Base-by-base conservation (phyloP, 2,888 invertebrate species). In the Tillus elongatus region DNA sequence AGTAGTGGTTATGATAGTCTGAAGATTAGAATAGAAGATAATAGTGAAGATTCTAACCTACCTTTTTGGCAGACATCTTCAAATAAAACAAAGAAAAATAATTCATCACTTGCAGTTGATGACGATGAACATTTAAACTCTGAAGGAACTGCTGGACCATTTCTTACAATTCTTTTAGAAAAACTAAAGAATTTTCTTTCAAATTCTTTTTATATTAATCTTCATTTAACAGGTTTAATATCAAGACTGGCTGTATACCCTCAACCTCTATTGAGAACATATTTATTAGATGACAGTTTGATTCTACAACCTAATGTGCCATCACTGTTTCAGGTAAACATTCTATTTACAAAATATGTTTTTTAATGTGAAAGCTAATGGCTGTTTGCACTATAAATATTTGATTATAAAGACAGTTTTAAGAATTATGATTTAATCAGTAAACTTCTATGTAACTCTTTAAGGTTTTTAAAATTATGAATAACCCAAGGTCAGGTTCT, bases 271-370 rank as follows among this genome's bases (percentile, higher is more conserved):
- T 70, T 96, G 35, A 77, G 88, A 45, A 85, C 92, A 2, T 79
- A 93, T 60, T 71, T 97, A 30, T 73, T 97, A 43, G 88, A 90
- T 55, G 82, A 88, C 42, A 81, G 80, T 61, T 76, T 81, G 51
- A 82, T 87, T 49, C 77, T 91, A 57, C 90, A 91, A 61, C 91
- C 92, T 1, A 86, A 86, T 57, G 85, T 93, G 58, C 86, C 88
- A 59, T 91, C 90, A 2, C 72, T 95, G 45, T 84, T 85, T 64
- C 92, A 92, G 77, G 92, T 89, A 60, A 62, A 61, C 51, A 33
- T 42, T 30, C 30, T 11, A 8, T 8, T 29, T 9, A 29, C n/a
- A 10, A 29, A 29, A 9, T 29, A n/a, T n/a, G n/a, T n/a, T n/a
- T n/a, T n/a, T n/a, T n/a, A n/a, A n/a, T n/a, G n/a, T n/a, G n/a